Conservation (phyloP, 1,140 invertebrate species). For the Penaeus japonicus region DNA sequence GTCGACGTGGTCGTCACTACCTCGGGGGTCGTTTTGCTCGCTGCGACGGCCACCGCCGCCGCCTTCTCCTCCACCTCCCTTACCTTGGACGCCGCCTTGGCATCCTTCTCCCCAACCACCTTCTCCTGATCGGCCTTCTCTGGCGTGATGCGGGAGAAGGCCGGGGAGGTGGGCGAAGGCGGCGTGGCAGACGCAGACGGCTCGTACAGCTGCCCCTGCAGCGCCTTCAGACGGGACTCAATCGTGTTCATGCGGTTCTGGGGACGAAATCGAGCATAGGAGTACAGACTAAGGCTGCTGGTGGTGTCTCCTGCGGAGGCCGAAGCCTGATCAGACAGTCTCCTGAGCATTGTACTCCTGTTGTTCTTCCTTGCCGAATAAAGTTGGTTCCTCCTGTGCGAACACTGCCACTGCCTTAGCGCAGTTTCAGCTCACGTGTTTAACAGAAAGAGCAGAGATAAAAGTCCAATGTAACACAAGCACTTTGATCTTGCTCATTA, state of each 20-base stretch:
- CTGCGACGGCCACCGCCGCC: neutral
- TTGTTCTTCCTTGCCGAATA: too few species aligned
- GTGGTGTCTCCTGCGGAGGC: neutral
- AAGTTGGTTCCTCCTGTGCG: too few species aligned
- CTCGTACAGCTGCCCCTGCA: slow-evolving; percentile 32
- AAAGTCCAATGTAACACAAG: too few species aligned
- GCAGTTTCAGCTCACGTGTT: too few species aligned
- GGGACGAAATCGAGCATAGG: slow-evolving; percentile 8
- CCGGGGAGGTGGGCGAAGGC: neutral
- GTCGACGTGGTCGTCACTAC: too few species aligned
- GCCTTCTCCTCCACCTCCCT: neutral
- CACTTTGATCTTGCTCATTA: too few species aligned
- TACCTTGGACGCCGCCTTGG: neutral
- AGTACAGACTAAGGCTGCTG: neutral
- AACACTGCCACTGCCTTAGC: too few species aligned
- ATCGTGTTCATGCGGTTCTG: slow-evolving; percentile 55
- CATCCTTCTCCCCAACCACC: neutral
- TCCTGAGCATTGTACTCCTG: too few species aligned
- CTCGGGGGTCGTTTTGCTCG: too few species aligned
- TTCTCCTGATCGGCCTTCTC: slow-evolving; percentile 2
- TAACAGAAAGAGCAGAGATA: too few species aligned
- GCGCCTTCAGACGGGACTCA: slow-evolving; percentile 42
- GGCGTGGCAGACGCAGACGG: neutral
- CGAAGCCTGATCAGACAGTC: too few species aligned
- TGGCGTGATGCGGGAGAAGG: neutral